Evolutionary conservation across 1,140 invertebrate genomes (phyloP).

Genomic region (Stenopsyche tienmushanensis): DNA sequence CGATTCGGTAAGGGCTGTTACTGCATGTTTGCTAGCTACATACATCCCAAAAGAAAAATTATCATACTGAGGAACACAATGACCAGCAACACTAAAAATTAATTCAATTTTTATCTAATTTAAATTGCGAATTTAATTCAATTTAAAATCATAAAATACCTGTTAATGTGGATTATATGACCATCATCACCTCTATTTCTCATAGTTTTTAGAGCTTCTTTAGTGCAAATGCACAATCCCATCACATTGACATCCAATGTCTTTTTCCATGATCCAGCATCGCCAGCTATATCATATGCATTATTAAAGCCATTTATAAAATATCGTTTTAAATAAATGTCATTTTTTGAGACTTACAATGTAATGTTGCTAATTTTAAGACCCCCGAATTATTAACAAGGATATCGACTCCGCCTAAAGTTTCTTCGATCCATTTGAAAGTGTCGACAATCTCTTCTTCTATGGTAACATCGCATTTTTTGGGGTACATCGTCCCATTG

Average conservation of each 20-base stretch:
- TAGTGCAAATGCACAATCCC: conserved; percentile 57
- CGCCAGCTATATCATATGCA: too few relatives aligned
- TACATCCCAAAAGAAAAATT: conserved; percentile 57
- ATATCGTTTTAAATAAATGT: too few relatives aligned
- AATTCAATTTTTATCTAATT: neutral
- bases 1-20: conserved; percentile 65
- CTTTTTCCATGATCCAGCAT: conserved; percentile 19
- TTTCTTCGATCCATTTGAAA: conserved; percentile 63
- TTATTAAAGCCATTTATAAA: too few relatives aligned
- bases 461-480: conserved; percentile 63
- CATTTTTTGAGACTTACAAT: too few relatives aligned
- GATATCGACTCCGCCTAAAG: conserved; percentile 66
- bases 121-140: neutral
- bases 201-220: conserved; percentile 61
- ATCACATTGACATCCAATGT: conserved; percentile 58
- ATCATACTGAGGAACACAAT: neutral
- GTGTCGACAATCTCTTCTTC: conserved; percentile 64
- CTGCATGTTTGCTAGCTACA: conserved; percentile 67
- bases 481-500: conserved; percentile 46
- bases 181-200: conserved; percentile 60
- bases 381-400: conserved; percentile 76
- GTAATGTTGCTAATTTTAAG: too few relatives aligned
- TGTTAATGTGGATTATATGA: conserved; percentile 70
- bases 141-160: conserved; percentile 47
- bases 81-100: neutral